Evolutionary conservation across 2,888 invertebrate genomes (phyloP).

Genomic region (Pollenia amentaria): DNA sequence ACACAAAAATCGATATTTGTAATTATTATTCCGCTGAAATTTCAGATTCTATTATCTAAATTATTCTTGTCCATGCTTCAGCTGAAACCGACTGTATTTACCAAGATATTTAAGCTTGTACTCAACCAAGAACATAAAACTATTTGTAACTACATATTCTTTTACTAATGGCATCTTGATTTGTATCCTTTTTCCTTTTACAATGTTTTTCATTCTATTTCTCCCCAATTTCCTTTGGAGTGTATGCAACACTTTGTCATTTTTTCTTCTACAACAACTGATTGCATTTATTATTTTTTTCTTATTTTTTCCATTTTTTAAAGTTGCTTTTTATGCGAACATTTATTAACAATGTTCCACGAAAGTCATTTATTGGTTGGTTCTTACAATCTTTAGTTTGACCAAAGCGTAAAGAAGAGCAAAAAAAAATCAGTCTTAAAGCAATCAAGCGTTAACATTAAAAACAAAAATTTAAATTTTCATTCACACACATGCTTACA

Average conservation of each 20-base stretch:
- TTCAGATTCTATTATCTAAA: not conserved
- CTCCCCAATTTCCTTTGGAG: not conserved
- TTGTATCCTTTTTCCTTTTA: constrained; percentile 52
- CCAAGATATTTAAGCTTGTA: not conserved
- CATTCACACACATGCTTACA: not conserved
- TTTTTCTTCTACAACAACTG: constrained; percentile 35
- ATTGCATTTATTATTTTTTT: constrained; percentile 25
- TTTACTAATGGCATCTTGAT: constrained; percentile 61
- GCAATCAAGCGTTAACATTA: constrained; percentile 56
- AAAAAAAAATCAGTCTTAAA: constrained; percentile 4
- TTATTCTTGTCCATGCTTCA: not conserved
- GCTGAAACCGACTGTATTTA: not conserved
- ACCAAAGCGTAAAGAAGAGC: not conserved
- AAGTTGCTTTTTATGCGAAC: constrained; percentile 14
- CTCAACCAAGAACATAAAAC: constrained; percentile 41
- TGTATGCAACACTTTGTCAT: constrained; percentile 49
- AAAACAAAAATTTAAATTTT: constrained; percentile 26
- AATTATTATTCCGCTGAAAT: no score
- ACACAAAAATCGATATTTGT: no score
- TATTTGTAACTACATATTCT: constrained; percentile 39
- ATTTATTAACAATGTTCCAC: constrained; percentile 51
- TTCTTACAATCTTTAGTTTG: constrained; percentile 32
- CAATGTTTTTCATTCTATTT: constrained; percentile 6
- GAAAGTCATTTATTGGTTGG: constrained; percentile 29
- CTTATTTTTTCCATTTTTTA: not conserved